Evolutionary conservation across 2,888 invertebrate genomes (phyloP).

Genomic region (Drosophila pegasa): DNA sequence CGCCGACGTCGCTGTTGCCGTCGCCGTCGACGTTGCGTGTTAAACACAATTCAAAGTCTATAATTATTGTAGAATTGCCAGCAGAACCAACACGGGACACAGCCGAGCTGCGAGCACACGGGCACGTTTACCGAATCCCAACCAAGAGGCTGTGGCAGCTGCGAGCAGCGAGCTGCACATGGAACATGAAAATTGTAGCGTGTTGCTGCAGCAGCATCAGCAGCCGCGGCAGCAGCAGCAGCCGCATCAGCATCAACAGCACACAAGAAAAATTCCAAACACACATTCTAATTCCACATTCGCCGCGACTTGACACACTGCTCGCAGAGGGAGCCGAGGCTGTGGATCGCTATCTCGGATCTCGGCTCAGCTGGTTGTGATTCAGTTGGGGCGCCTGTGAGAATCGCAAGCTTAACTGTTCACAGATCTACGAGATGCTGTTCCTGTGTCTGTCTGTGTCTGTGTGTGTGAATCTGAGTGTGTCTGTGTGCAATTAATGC

Average conservation of each 20-base stretch:
- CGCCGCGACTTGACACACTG: conserved; percentile 69
- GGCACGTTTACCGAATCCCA: conserved; percentile 56
- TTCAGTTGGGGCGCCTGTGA: conserved; percentile 64
- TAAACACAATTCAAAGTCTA: conserved; percentile 84
- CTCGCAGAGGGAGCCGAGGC: conserved; percentile 47
- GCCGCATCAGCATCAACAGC: conserved; percentile 46
- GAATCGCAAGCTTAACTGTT: conserved; percentile 68
- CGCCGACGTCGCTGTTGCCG: conserved; percentile 36
- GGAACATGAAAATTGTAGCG: conserved; percentile 77
- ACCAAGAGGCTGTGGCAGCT: conserved; percentile 55
- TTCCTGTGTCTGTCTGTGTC: not conserved
- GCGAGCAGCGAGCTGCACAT: conserved; percentile 60
- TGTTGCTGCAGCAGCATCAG: conserved; percentile 49
- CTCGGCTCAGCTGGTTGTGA: conserved; percentile 49
- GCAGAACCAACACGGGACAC: conserved; percentile 70
- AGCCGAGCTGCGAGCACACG: conserved; percentile 23
- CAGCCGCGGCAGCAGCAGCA: conserved; percentile 20
- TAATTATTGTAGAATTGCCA: conserved; percentile 83
- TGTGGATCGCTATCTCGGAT: conserved; percentile 52
- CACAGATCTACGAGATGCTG: conserved; percentile 53
- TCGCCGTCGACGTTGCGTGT: conserved; percentile 79
- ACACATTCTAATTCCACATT: conserved; percentile 82
- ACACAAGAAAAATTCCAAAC: conserved; percentile 63
- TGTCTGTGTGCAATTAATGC: conserved; percentile 67
- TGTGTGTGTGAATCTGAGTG: conserved; percentile 29